Evolutionary conservation across 2,113 vertebrate species (phyloP).

Genomic region (Laticauda colubrina): DNA sequence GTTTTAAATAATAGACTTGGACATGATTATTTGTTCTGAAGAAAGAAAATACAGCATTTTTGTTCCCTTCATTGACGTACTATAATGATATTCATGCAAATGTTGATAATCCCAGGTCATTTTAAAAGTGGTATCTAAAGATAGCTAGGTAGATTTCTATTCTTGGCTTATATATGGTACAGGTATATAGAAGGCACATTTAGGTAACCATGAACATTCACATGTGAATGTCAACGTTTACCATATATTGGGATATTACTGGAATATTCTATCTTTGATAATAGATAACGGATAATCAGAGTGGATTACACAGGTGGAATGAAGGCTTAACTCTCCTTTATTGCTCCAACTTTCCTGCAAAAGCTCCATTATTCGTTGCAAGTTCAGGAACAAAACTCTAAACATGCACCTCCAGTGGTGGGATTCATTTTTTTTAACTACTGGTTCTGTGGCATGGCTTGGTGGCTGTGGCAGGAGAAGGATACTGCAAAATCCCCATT

Average conservation of each 20-base stretch:
- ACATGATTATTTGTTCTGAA: slow-evolving; percentile 4
- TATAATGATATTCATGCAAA: background rate
- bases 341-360: too few species aligned
- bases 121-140: background rate
- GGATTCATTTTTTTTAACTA: too few species aligned
- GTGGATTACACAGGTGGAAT: background rate
- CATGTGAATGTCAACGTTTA: background rate
- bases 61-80: background rate
- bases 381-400: too few species aligned
- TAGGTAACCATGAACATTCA: background rate
- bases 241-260: background rate
- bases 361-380: too few species aligned
- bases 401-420: too few species aligned
- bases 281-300: too few species aligned
- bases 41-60: slow-evolving; percentile 2
- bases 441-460: too few species aligned
- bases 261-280: background rate
- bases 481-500: too few species aligned
- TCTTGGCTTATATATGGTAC: background rate
- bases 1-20: background rate
- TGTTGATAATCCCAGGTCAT: background rate
- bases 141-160: background rate
- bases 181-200: background rate
- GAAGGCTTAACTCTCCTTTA: too few species aligned
- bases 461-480: too few species aligned